phyloP scores from a whole-genome alignment of 1,140 invertebrate genomes.

The Tyrophagus putrescentiae region DNA sequence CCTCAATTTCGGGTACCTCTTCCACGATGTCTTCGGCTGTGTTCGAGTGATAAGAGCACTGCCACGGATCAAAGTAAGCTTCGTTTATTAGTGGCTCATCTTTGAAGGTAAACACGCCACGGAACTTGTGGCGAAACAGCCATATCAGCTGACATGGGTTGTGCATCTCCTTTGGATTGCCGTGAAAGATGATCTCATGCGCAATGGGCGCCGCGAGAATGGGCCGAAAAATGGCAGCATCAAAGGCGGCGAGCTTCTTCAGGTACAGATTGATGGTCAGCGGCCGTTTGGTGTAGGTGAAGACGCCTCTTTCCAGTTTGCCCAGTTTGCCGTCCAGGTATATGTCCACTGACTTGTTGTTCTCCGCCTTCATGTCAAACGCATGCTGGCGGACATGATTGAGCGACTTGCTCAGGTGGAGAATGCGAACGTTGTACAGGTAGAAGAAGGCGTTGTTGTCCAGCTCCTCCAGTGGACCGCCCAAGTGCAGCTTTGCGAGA shows the following conservation, averaged over 20 bases:
- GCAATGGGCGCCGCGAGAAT: not conserved
- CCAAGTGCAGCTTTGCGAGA: not conserved
- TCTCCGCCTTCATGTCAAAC: not conserved
- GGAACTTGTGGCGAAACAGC: constrained; percentile 6
- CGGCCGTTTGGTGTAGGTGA: not conserved
- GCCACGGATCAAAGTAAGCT: constrained; percentile 1
- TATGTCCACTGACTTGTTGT: constrained; percentile 14
- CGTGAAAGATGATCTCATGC: constrained; percentile 17
- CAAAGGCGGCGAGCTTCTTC: constrained; percentile 7
- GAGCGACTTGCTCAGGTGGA: constrained; percentile 6
- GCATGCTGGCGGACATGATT: constrained; percentile 3
- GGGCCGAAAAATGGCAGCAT: not conserved
- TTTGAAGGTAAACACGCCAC: constrained; percentile 14
- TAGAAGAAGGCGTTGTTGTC: constrained; percentile 17
- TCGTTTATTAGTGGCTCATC: constrained; percentile 6
- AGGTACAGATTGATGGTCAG: constrained; percentile 15
- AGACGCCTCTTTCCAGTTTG: constrained; percentile 11
- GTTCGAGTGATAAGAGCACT: not conserved
- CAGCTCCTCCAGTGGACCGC: constrained; percentile 10
- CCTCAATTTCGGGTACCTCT: constrained; percentile 4
- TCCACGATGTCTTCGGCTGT: not conserved
- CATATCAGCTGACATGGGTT: constrained; percentile 7
- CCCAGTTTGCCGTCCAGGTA: constrained; percentile 14
- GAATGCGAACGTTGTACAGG: not conserved
- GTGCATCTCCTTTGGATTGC: constrained; percentile 14